Base-by-base conservation (phyloP, 2,888 invertebrate genomes). In the Steromphala cineraria region DNA sequence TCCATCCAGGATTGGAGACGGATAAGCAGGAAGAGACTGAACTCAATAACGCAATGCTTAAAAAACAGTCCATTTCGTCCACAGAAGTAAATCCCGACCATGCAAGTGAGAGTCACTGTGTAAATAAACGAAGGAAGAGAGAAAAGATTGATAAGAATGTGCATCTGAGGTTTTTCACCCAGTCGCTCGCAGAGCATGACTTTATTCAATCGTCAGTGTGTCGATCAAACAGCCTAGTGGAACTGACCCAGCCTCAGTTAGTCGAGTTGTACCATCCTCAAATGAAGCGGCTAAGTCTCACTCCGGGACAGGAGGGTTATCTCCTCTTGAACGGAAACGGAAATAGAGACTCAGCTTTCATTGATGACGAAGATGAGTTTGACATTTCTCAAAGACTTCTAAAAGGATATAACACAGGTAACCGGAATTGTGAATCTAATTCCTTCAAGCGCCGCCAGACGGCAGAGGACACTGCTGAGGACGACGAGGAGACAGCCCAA, bases 151-250 rank as follows among this genome's bases (percentile, higher is more conserved):
- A 84, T 80, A 84, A 82, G 40, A 81, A 78, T 40, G 78, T 78
- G 10, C 80, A 84, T 55, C 67, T 83, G 40, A 79, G 81, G 17
- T 80, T 78, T 53, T 84, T 83, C 78, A 78, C 82, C 7, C 81
- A 81, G 56, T 81, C 83, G 7, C 36, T 81, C 17, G 80, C 80
- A n/a, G 80, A 80, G 40, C 74, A 81, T 21, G 76, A 80, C 21
- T 80, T 80, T 46, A 75, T 74, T 13, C 80, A 80, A 13, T 67
- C 80, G 5, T 46, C 75, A n/a, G 71, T 83, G 24, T 78, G 82
- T 79, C 82, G 79, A 79, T 88, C 89, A 53, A 90, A 89, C 81
- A 89, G 89, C 71, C 75, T 90, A 40, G 89, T 87, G 13, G 90
- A 90, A 67, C 82, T 90, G 28, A 85, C 87, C 1, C 80, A 88